Evolutionary conservation across 2,113 vertebrate genomes (phyloP).

Genomic region (Apteryx mantelli): DNA sequence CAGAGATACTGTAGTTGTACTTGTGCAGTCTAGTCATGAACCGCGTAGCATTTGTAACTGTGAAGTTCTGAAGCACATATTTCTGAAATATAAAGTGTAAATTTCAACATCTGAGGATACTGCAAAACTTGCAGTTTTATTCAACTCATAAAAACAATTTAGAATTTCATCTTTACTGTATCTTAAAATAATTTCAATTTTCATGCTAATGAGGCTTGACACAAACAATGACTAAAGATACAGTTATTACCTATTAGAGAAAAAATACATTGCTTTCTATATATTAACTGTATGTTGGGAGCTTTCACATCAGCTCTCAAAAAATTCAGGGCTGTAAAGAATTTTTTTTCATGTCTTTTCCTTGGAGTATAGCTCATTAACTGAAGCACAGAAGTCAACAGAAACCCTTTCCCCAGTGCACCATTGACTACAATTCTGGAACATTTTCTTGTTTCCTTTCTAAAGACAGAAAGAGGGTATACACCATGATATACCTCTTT

Average conservation of each 20-base stretch:
- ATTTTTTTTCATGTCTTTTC: neutral
- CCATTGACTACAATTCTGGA: neutral
- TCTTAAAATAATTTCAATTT: conserved; percentile 2
- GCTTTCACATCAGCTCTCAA: neutral
- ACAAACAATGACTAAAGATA: neutral
- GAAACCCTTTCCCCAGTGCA: neutral
- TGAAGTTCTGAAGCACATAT: neutral
- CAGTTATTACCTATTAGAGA: neutral
- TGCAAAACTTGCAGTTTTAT: neutral
- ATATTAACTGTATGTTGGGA: neutral
- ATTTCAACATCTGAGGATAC: neutral
- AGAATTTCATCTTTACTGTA: neutral
- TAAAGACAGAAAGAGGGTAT: neutral
- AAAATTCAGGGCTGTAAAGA: neutral
- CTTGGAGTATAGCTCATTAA: neutral
- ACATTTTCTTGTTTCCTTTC: neutral
- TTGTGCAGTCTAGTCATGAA: neutral
- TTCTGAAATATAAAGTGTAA: neutral
- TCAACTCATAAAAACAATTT: neutral
- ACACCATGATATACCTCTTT: fast-evolving
- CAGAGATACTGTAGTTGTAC: neutral
- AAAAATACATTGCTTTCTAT: neutral
- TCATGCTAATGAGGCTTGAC: neutral
- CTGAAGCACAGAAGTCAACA: neutral
- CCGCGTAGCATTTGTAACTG: neutral